These are phyloP conservation scores for Eucriotettix oculatus DNA, from an alignment of 2,888 invertebrate genomes.

Conservation along the genomic window DNA sequence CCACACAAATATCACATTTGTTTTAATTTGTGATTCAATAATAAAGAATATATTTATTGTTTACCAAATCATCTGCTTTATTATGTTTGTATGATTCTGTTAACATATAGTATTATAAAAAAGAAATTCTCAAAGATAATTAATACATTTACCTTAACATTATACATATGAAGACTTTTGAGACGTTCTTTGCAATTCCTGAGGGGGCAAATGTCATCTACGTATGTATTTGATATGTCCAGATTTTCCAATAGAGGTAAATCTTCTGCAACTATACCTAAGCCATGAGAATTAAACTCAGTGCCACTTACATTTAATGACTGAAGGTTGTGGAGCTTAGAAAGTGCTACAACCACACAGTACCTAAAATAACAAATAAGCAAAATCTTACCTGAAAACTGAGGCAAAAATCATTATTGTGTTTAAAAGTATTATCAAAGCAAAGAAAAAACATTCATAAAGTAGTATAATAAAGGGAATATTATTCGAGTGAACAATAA, in stretches of 20 bases:
- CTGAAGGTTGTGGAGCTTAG: slow-evolving; percentile 39
- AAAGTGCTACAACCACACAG: slow-evolving; percentile 39
- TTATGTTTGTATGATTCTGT: too few relatives aligned
- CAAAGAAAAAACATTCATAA: too few relatives aligned
- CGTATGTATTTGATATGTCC: slow-evolving; percentile 46
- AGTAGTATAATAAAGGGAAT: too few relatives aligned
- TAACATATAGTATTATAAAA: too few relatives aligned
- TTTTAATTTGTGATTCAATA: too few relatives aligned
- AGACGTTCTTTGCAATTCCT: slow-evolving; percentile 36
- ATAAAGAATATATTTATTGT: too few relatives aligned
- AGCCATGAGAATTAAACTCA: slow-evolving; percentile 46
- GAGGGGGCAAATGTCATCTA: slow-evolving; percentile 42
- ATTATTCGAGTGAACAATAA: too few relatives aligned
- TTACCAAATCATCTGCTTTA: too few relatives aligned
- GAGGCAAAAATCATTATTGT: too few relatives aligned
- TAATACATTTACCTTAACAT: slow-evolving; percentile 30
- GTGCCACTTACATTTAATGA: slow-evolving; percentile 46
- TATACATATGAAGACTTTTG: slow-evolving; percentile 40
- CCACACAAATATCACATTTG: too few relatives aligned
- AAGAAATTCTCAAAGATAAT: too few relatives aligned
- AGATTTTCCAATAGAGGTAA: slow-evolving; percentile 41
- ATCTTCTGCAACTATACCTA: slow-evolving; percentile 47
- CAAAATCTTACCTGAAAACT: not conserved
- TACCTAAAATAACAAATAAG: slow-evolving; percentile 22
- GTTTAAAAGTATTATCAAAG: too few relatives aligned